These are phyloP conservation scores for Siniperca scherzeri DNA, from an alignment of 2,797 vertebrate genomes.

Conservation along the genomic window DNA sequence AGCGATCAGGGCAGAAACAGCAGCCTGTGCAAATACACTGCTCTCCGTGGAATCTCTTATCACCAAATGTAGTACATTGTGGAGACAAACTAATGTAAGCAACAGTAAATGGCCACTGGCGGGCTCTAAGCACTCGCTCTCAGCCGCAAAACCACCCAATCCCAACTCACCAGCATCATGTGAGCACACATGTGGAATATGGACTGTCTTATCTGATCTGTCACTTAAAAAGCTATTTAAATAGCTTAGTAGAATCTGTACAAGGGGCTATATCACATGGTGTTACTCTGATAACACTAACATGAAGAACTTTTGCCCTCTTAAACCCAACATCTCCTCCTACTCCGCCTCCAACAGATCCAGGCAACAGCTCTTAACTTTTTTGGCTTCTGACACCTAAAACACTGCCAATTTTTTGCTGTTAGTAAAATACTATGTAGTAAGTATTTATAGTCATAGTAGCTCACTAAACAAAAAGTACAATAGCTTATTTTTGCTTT, in stretches of 20 bases:
- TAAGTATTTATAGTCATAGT: background rate
- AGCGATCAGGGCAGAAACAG: conserved; percentile 15
- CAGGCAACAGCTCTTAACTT: conserved; percentile 15
- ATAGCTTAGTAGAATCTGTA: background rate
- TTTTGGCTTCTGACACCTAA: background rate
- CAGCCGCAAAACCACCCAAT: background rate
- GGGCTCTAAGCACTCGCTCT: conserved; percentile 9
- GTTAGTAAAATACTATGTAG: background rate
- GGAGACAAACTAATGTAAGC: conserved; percentile 42
- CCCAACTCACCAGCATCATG: conserved; percentile 16
- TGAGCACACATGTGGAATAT: conserved; percentile 11
- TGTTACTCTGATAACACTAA: conserved; percentile 6
- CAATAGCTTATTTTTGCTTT: background rate
- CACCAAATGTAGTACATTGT: conserved; percentile 24
- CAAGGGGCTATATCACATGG: conserved; percentile 1
- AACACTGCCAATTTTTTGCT: background rate
- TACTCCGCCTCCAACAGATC: background rate
- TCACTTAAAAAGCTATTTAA: conserved; percentile 17
- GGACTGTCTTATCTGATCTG: conserved; percentile 27
- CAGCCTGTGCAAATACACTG: conserved; percentile 5
- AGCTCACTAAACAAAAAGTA: background rate
- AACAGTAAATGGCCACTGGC: conserved; percentile 33
- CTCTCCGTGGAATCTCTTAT: conserved; percentile 42
- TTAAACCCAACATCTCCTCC: conserved; percentile 1
- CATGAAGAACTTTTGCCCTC: conserved; percentile 21